These are phyloP conservation scores for Drymonia ruficornis DNA, from an alignment of 2,888 invertebrate genomes.

Conservation along the genomic window DNA sequence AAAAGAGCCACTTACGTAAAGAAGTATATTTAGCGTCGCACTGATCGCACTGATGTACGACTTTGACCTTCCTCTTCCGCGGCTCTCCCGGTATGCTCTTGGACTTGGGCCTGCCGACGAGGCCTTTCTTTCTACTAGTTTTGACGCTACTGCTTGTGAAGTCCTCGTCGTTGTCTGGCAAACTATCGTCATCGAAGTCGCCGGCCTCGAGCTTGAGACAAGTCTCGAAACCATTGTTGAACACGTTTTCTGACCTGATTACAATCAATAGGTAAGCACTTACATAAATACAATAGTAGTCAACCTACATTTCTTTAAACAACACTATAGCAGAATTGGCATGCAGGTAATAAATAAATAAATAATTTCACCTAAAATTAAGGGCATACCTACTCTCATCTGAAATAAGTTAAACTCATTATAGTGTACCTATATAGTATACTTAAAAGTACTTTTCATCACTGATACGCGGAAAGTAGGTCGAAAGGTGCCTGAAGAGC, in stretches of 20 bases:
- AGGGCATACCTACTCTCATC: too few relatives aligned
- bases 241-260: slow-evolving; percentile 56
- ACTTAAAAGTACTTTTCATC: too few relatives aligned
- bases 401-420: too few relatives aligned
- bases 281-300: too few relatives aligned
- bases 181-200: slow-evolving; percentile 50
- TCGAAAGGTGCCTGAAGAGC: too few relatives aligned
- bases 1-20: slow-evolving; percentile 47
- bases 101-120: slow-evolving; percentile 29
- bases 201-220: slow-evolving; percentile 51
- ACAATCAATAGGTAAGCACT: slow-evolving; percentile 1
- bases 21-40: slow-evolving; percentile 72
- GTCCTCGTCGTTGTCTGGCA: slow-evolving; percentile 42
- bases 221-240: slow-evolving; percentile 51
- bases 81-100: slow-evolving; percentile 39
- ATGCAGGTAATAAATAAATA: too few relatives aligned
- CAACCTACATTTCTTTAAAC: too few relatives aligned
- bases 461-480: too few relatives aligned
- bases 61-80: slow-evolving; percentile 48
- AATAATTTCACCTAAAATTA: too few relatives aligned
- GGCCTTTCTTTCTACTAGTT: slow-evolving; percentile 33
- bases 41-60: slow-evolving; percentile 68
- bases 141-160: slow-evolving; percentile 31
- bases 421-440: too few relatives aligned
- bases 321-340: too few relatives aligned